Evolutionary conservation across 2,113 vertebrate genomes (phyloP).

Genomic region (Suricata suricatta): DNA sequence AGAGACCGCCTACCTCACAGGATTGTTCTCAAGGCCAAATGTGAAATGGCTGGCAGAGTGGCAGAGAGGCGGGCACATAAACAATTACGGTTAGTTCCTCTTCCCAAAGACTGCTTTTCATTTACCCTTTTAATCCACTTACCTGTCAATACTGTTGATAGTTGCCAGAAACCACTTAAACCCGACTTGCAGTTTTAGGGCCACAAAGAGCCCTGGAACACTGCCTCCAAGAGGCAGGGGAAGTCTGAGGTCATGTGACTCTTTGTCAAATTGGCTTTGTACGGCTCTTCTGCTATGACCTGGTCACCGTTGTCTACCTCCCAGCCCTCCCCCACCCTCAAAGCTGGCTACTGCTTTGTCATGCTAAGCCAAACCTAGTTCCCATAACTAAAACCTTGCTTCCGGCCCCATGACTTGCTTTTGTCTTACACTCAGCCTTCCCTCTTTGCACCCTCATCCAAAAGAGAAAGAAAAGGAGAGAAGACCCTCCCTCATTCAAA

Average conservation of each 20-base stretch:
- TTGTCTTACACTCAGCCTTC: neutral
- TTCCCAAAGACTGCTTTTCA: neutral
- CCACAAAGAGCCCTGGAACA: neutral
- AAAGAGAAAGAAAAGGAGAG: neutral
- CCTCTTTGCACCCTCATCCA: neutral
- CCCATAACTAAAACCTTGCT: neutral
- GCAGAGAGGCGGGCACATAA: neutral
- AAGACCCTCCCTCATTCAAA: neutral
- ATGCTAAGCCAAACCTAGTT: neutral
- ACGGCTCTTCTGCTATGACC: neutral
- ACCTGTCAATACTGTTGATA: neutral
- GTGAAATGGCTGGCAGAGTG: neutral
- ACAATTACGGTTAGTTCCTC: neutral
- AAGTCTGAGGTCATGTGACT: neutral
- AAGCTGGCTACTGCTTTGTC: neutral
- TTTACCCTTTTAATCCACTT: neutral
- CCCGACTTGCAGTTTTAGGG: neutral
- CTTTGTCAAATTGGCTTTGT: neutral
- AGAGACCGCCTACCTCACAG: neutral
- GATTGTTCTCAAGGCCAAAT: neutral
- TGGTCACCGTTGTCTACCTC: neutral
- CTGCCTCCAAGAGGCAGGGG: neutral
- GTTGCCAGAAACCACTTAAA: neutral
- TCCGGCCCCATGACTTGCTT: neutral
- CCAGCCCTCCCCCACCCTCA: accelerated